These are phyloP conservation scores for Sinohyriopsis cumingii DNA, from an alignment of 2,888 invertebrate genomes.

Conservation along the genomic window DNA sequence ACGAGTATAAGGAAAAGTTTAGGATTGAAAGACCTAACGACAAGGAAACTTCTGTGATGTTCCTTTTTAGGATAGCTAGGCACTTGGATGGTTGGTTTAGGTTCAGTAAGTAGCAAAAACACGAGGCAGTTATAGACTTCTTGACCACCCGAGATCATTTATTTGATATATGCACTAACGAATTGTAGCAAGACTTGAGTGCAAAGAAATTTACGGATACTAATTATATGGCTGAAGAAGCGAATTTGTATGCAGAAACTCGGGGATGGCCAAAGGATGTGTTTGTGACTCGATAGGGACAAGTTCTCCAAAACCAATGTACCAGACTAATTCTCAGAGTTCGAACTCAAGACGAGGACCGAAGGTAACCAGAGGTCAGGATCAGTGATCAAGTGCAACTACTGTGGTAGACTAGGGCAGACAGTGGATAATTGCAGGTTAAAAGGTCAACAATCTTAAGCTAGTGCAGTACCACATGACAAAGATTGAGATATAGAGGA, in stretches of 20 bases:
- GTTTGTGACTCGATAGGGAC: not conserved
- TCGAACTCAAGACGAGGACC: not conserved
- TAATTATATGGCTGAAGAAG: not conserved
- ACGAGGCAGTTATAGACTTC: slow-evolving; percentile 12
- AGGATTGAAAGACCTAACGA: slow-evolving; percentile 8
- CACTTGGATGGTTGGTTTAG: slow-evolving; percentile 18
- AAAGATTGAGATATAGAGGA: no score
- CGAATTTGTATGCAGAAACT: no score
- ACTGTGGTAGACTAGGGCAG: no score
- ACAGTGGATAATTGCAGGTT: no score
- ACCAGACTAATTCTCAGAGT: no score
- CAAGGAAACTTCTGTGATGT: slow-evolving; percentile 15
- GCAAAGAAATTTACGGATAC: slow-evolving; percentile 9
- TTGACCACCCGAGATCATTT: slow-evolving; percentile 15
- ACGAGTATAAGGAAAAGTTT: slow-evolving; percentile 11
- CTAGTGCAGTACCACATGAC: no score
- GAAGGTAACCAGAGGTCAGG: no score
- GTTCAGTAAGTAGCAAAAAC: no score
- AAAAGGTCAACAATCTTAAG: no score
- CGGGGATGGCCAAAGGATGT: no score
- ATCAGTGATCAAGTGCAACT: no score
- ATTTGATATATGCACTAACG: not conserved
- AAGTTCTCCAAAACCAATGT: not conserved
- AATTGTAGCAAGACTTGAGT: not conserved
- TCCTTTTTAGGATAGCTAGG: slow-evolving; percentile 7